Evolutionary conservation across 2,113 vertebrate genomes (phyloP).

Genomic region (Osmerus mordax): DNA sequence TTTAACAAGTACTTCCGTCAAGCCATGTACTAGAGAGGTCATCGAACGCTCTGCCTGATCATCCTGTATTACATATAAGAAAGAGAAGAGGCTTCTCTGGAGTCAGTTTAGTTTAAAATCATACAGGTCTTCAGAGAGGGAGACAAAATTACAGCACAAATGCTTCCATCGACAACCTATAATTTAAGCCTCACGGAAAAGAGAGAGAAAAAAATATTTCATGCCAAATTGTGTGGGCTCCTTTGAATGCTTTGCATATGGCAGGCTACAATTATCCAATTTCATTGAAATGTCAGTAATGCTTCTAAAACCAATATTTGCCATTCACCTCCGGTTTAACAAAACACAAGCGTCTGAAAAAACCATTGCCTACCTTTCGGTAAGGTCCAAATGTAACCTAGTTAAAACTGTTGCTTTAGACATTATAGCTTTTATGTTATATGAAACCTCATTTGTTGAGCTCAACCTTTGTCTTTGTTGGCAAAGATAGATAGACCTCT

Average conservation of each 20-base stretch:
- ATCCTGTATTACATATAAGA: conserved; percentile 41
- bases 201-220: conserved; percentile 84
- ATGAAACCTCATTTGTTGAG: not conserved
- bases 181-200: conserved; percentile 90
- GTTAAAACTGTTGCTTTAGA: not conserved
- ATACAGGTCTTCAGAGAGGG: conserved; percentile 85
- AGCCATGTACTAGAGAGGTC: no score
- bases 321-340: conserved; percentile 75
- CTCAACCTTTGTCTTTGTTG: not conserved
- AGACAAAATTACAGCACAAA: conserved; percentile 91
- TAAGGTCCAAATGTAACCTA: not conserved
- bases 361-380: not conserved
- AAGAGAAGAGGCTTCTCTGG: conserved; percentile 62
- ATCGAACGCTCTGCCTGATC: not conserved
- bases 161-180: conserved; percentile 88
- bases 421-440: no score
- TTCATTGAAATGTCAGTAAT: conserved; percentile 88
- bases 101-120: conserved; percentile 84
- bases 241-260: conserved; percentile 83
- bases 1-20: no score
- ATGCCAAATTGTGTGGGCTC: conserved; percentile 65
- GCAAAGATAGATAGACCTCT: no score
- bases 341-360: conserved; percentile 20
- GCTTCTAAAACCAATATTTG: conserved; percentile 88
- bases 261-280: conserved; percentile 91